phyloP scores from a whole-genome alignment of 2,888 invertebrate species.

The Xestia sexstrigata region DNA sequence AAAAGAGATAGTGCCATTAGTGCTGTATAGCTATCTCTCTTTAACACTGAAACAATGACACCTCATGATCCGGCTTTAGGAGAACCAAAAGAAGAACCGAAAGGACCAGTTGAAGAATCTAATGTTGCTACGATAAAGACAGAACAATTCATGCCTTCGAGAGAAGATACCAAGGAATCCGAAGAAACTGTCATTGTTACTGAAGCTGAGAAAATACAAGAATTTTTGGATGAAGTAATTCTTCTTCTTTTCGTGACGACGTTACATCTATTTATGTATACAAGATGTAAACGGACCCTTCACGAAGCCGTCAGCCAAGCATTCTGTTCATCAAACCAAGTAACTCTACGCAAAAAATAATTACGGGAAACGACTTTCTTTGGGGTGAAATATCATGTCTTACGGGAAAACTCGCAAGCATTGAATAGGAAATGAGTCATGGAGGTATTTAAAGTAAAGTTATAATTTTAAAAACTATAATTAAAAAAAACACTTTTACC shows the following conservation, averaged over 20 bases:
- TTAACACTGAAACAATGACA: not conserved
- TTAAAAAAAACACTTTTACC: no score
- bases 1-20: not conserved
- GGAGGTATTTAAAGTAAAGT: no score
- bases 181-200: slow-evolving; percentile 25
- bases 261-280: not conserved
- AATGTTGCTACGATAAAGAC: not conserved
- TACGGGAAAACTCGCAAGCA: no score
- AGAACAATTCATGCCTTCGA: not conserved
- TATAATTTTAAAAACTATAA: no score
- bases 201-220: slow-evolving; percentile 60
- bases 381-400: no score
- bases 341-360: no score
- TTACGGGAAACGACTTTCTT: no score
- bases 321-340: no score
- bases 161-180: slow-evolving; percentile 31
- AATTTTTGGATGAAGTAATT: slow-evolving; percentile 74
- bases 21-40: slow-evolving; percentile 3
- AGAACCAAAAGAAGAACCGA: slow-evolving; percentile 17
- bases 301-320: no score
- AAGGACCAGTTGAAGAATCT: not conserved
- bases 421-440: no score
- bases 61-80: slow-evolving; percentile 20
- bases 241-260: not conserved
- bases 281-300: not conserved